A percentile compares a stretch with the other conserved stretches of the same genome.
Conservation (phyloP, 2,888 invertebrate species). For the Leucophenga maculata region DNA sequence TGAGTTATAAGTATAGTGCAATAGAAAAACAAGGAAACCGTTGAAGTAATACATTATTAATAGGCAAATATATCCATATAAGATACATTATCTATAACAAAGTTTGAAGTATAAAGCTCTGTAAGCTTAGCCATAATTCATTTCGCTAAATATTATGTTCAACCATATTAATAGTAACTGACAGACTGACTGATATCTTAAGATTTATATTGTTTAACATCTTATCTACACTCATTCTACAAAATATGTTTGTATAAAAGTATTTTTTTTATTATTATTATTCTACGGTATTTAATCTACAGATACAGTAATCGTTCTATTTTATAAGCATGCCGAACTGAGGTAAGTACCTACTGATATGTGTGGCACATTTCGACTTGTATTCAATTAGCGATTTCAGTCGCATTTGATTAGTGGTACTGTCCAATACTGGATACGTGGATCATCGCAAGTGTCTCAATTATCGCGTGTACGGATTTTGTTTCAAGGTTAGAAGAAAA, state of each 20-base stretch:
- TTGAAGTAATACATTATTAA: too few relatives aligned
- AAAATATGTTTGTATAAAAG: not conserved
- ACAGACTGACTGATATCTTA: constrained; percentile 9
- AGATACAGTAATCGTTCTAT: not conserved
- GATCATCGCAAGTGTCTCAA: not conserved
- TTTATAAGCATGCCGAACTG: not conserved
- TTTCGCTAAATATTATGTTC: not conserved
- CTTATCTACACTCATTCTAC: not conserved
- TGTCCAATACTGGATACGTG: not conserved
- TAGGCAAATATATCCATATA: too few relatives aligned
- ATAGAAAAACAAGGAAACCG: too few relatives aligned
- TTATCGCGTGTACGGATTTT: too few relatives aligned
- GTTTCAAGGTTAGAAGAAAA: not conserved
- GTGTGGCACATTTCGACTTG: not conserved
- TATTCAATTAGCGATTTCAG: constrained; percentile 16
- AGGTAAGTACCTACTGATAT: not conserved
- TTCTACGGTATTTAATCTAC: constrained; percentile 11
- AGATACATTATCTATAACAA: too few relatives aligned
- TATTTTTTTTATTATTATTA: not conserved
- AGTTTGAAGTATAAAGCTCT: too few relatives aligned
- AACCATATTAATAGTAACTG: not conserved
- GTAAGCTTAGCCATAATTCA: too few relatives aligned
- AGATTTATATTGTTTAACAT: constrained; percentile 11
- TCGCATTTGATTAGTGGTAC: constrained; percentile 10
- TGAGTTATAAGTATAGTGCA: too few relatives aligned